Conservation (phyloP, 2,888 invertebrate genomes). For the Sinotaia quadrata region DNA sequence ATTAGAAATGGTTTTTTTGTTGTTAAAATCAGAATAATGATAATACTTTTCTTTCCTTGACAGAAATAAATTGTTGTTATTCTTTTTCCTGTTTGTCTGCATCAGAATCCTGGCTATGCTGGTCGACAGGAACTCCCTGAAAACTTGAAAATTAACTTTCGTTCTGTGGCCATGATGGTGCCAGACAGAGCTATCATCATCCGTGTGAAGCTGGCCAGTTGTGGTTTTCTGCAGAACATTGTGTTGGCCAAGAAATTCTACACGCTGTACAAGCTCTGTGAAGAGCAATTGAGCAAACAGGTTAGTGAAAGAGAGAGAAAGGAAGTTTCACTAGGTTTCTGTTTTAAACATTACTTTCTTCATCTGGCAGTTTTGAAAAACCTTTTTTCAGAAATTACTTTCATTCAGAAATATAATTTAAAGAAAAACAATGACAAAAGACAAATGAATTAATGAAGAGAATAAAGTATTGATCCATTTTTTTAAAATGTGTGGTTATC, state of each 20-base stretch:
- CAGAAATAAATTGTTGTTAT: neutral
- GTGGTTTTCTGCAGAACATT: constrained; percentile 96
- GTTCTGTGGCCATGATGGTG: constrained; percentile 99
- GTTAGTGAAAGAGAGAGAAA: constrained; percentile 72
- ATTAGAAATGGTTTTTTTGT: neutral
- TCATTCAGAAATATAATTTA: too few relatives aligned
- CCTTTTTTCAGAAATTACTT: too few relatives aligned
- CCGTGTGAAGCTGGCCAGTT: constrained; percentile 93
- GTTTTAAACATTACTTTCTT: too few relatives aligned
- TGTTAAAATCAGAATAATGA: neutral
- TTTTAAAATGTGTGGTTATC: too few relatives aligned
- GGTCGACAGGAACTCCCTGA: constrained; percentile 96
- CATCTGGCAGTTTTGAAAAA: too few relatives aligned
- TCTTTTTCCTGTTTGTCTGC: neutral
- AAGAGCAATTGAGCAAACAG: constrained; percentile 97
- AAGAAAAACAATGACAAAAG: too few relatives aligned
- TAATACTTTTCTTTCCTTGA: neutral
- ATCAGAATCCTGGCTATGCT: constrained; percentile 97
- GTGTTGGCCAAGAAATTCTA: constrained; percentile 95
- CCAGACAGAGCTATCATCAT: constrained; percentile 98
- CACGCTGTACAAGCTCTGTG: constrained; percentile 95
- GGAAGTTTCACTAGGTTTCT: too few relatives aligned
- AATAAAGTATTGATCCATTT: too few relatives aligned
- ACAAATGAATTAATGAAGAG: too few relatives aligned
- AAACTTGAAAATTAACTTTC: constrained; percentile 96